Base-by-base conservation (phyloP, 1,140 invertebrate species). In the Magallana angulata region DNA sequence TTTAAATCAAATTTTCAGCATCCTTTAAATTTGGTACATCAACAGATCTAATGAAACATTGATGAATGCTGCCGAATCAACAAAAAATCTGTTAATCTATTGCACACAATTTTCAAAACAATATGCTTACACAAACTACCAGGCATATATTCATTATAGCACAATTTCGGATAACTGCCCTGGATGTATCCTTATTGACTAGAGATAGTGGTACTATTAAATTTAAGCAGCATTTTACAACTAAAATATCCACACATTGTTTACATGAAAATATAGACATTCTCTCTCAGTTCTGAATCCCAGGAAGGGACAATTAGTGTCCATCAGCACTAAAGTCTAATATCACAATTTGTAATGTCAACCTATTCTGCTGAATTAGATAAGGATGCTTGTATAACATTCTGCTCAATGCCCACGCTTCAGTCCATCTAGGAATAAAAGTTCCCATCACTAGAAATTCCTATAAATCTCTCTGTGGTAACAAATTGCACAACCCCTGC, bases 111-210 rank as follows among this genome's bases (percentile, higher is more conserved):
- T 30, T 30, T 76, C 11, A 8, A 76, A 71, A 71, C 8, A 71
- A 36, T 36, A 3, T 4, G 9, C 18, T 9, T 30, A 18, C 9
- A 11, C 24, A 76, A 36, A 76, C 24, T 48, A 48, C 36, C 36
- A 48, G 36, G 36, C 36, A 48, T 48, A 48, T 48, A 48, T 48
- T 48, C 36, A 48, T 30, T 36, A 5, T 76, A 76, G 24, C 68
- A 76, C 68, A 76, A 30, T 76, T 76, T 76, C 24, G 68, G 68
- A 36, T 76, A 24, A 76, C 68, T 76, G 68, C 68, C 68, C 24
- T 76, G 68, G 24, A 30, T 7, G 11, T 36, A 48, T 76, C 68
- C 68, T 76, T 76, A 4, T 76, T 5, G 24, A 76, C 18, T 71
- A 71, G 18, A 71, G 9, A 71, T 71, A 7, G 9, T 18, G 18